Evolutionary conservation across 2,797 vertebrate genomes (phyloP), one percentile per base, ranked within the genome.

Genomic region (Platyrinchus mystaceus): DNA sequence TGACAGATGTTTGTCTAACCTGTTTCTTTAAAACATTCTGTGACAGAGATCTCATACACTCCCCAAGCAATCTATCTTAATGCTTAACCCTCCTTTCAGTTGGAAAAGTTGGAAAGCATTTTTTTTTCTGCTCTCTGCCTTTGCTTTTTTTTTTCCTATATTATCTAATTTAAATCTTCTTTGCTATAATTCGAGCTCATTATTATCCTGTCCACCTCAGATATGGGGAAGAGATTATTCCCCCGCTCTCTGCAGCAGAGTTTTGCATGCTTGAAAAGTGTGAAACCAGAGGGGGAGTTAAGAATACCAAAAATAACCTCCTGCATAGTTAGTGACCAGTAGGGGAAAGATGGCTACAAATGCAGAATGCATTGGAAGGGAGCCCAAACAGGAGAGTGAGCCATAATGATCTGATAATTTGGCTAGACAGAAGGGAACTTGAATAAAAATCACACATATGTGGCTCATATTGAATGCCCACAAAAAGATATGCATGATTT

Each of bases 1-100:
- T 96, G 96, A 95, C 94, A 96, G 89, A 90, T 88, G 58, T 96
- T 95, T 94, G 79, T 95, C 94, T 94, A 94, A 94, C 76, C 76
- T 86, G 73, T 30, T 90, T 87, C 89, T 89, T 64, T 52, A 75
- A 94, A 94, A 81, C 22, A 36, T 32, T 84, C 37, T 84, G 32
- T 95, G 94, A 90, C 91, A 94, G 73, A 88, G 59, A 81, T 88
- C 79, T 76, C 58, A 75, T 74, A 55, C 73, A 52, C 12, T 94
- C 64, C 76, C n/a, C 22, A 55, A 87, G 44, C 44, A 94, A 53
- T 75, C 43, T 93, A 22, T 36, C n/a, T 13, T 75, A 68, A 50
- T 24, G 20, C 10, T 75, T 89, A 84, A 86, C 60, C 21, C 53
- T 91, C 15, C 37, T 71, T 94, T 77, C 71, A 44, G 39, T 8